phyloP scores from a whole-genome alignment of 1,140 invertebrate genomes.

The Stenopsyche tienmushanensis region DNA sequence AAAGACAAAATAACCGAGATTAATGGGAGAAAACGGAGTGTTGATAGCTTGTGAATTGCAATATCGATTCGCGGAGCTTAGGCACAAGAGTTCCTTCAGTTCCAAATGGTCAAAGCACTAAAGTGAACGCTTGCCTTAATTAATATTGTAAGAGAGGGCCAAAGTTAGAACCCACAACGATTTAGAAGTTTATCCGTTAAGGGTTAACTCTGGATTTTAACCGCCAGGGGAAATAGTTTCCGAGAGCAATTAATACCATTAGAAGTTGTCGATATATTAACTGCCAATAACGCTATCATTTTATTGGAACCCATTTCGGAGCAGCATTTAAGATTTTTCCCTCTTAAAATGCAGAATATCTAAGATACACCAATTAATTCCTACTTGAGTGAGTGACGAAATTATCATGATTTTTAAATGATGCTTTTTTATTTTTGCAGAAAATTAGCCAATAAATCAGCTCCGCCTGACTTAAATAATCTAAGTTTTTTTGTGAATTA shows the following conservation, averaged over 20 bases:
- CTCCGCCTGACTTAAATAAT: too few relatives aligned
- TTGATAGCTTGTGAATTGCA: too few relatives aligned
- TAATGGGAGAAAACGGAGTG: too few relatives aligned
- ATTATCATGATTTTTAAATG: neutral
- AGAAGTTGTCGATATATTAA: neutral
- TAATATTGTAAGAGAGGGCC: neutral
- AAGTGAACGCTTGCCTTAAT: neutral
- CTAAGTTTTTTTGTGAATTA: too few relatives aligned
- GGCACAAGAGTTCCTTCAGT: too few relatives aligned
- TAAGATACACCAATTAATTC: neutral
- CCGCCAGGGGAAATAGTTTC: neutral
- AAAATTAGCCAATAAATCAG: too few relatives aligned
- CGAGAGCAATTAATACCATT: slow-evolving; percentile 1
- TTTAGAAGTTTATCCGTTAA: neutral
- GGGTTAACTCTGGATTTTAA: slow-evolving; percentile 8
- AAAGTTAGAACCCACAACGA: neutral
- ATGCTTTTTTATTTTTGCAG: too few relatives aligned
- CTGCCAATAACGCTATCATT: neutral
- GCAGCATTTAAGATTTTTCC: neutral
- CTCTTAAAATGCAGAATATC: neutral
- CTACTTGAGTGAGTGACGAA: neutral
- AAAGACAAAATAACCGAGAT: too few relatives aligned
- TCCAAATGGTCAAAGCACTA: slow-evolving; percentile 1
- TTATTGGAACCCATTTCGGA: neutral
- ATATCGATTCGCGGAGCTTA: too few relatives aligned